A percentile compares a stretch with the other conserved stretches of the same genome.
Evolutionary conservation across 2,113 vertebrate genomes (phyloP).

Genomic region (Pampusana beccarii): DNA sequence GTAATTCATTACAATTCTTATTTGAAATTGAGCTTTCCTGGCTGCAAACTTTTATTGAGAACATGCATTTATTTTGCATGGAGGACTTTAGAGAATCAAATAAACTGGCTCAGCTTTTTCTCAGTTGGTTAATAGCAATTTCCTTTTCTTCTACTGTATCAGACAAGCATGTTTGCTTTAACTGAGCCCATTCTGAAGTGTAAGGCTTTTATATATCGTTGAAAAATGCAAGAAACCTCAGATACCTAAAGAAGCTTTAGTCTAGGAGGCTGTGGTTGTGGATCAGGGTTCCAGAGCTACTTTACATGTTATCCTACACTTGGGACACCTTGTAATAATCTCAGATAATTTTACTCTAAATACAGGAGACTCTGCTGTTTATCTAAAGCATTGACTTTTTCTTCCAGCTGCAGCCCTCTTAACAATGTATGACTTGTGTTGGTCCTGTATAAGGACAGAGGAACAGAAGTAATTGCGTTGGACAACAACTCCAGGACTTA

Average conservation of each 20-base stretch:
- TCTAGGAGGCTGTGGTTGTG: background rate
- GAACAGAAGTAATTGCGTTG: background rate
- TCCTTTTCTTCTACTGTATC: constrained; percentile 3
- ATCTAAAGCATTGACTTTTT: background rate
- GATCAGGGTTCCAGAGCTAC: background rate
- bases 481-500: background rate
- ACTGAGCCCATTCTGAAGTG: background rate
- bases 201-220: background rate
- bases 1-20: background rate
- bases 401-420: background rate
- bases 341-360: background rate
- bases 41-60: background rate
- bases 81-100: constrained; percentile 1
- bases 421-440: background rate
- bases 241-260: background rate
- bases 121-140: background rate
- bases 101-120: background rate
- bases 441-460: background rate
- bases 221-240: background rate
- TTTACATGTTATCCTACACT: background rate
- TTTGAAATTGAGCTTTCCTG: background rate
- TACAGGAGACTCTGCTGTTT: background rate
- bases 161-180: background rate
- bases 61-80: background rate
- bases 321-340: background rate